Base-by-base conservation (phyloP, 2,888 invertebrate species). In the Tryphoninae sp. region DNA sequence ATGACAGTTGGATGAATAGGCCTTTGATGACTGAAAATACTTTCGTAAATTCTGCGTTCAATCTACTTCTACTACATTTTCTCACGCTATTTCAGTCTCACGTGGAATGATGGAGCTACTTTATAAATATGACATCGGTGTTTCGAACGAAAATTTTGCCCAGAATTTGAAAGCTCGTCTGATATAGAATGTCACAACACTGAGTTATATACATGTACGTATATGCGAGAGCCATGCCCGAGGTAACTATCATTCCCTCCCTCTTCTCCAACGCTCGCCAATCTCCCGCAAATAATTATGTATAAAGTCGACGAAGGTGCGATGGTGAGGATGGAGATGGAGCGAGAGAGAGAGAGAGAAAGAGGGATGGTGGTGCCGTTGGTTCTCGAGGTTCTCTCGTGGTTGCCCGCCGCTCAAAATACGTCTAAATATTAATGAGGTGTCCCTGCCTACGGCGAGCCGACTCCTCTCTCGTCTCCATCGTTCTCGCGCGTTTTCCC, bases 351-450 rank as follows among this genome's bases (percentile, higher is more conserved):
- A 33, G 33, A 33, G 26, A 33, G 33, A 33, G 33, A 6, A 1
- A 33, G 33, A 33, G 6, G 33, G 3, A 33, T 6, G 33, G 82
- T 83, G 83, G 83, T 71, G 87, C 74, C 81, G 80, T 81, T 82
- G 85, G 78, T 78, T 68, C 79, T 82, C 73, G 81, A 85, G 87
- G 85, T 85, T 74, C 80, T 79, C 75, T 80, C 74, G 80, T 83
- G 82, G 80, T 84, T 81, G 78, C 76, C 86, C 86, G 87, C 86
- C 86, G 88, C 86, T 89, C 89, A 88, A 90, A 91, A 91, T 90
- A 90, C 90, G 91, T 91, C 91, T 91, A 91, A 91, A 91, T 91
- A 91, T 91, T 91, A 91, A 91, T 91, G 90, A 91, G 90, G 88
- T 90, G 90, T 90, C 90, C 90, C 88, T 89, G 90, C 90, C 90